phyloP scores from a whole-genome alignment of 2,113 vertebrate species.

The Gallinago jamesoni region DNA sequence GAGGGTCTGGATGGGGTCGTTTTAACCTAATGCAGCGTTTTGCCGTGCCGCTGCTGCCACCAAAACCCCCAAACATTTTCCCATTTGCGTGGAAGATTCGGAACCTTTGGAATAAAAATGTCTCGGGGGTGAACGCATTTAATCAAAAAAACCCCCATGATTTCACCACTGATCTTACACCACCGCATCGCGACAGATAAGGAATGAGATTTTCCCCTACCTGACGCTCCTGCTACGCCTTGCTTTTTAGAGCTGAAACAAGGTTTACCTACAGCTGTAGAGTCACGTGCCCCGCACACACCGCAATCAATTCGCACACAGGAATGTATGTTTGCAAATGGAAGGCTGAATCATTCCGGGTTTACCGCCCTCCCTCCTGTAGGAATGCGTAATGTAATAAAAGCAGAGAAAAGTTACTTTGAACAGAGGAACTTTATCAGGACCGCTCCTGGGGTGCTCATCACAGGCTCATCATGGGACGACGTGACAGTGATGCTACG shows the following conservation, averaged over 20 bases:
- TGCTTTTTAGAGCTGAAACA: neutral
- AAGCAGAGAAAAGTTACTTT: slow-evolving; percentile 26
- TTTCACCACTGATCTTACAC: neutral
- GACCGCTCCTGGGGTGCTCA: slow-evolving; percentile 25
- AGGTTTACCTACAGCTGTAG: neutral
- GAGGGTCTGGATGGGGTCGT: neutral
- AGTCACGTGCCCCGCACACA: neutral
- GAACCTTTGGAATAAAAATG: neutral
- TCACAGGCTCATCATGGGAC: slow-evolving; percentile 6
- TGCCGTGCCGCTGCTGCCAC: neutral
- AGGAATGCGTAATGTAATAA: slow-evolving; percentile 10
- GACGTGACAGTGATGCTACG: slow-evolving; percentile 25
- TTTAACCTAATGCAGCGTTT: neutral
- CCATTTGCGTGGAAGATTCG: neutral
- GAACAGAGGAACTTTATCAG: slow-evolving; percentile 40
- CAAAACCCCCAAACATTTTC: neutral
- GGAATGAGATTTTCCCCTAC: neutral
- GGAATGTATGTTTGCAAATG: slow-evolving; percentile 28
- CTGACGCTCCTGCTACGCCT: neutral
- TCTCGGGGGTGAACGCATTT: neutral
- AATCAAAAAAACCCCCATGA: neutral
- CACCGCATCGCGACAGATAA: neutral
- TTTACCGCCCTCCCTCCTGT: neutral
- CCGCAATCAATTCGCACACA: neutral
- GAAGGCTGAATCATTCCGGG: slow-evolving; percentile 3